Base-by-base conservation (phyloP, 2,888 invertebrate genomes). In the Lutraria lutraria region DNA sequence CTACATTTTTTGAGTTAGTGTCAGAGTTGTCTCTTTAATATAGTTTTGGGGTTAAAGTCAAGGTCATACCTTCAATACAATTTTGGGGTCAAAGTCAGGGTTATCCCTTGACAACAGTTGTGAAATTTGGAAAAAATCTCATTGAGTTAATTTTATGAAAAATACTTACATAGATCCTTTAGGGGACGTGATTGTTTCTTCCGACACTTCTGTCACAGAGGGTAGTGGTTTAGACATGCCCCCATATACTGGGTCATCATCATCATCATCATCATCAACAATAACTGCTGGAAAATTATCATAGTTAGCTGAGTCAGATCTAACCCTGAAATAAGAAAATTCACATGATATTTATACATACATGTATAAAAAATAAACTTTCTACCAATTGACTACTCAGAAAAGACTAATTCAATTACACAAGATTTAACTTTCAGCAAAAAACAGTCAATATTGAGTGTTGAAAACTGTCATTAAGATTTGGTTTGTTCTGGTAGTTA, bases 291-390 rank as follows among this genome's bases (percentile, higher is more conserved):
- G 88, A 83, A 90, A 90, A 29, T 84, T 84, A 0, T 86, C 90
- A 76, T 85, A 90, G 68, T 90, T 90, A 6, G 86, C 85, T n/a
- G 90, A 90, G 60, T 90, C 82, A 43, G 87, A 76, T 79, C 52
- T 79, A 25, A 85, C 89, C 81, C 89, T 89, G 54, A 4, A 80
- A 79, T 1, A 85, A 80, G 21, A 60, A 43, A 25, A 34, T 0
- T 16, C n/a, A 19, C 19, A 21, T 52, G 6, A 56, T 56, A 56
- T 56, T 56, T 56, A 1, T 19, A 56, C 15, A 16, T 3, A n/a
- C n/a, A n/a, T n/a, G n/a, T n/a, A 43, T 43, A 43, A 43, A 43
- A 43, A 43, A 43, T 43, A 43, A 43, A 43, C 8, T 43, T 2
- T 43, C 8, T 43, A 43, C 43, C 2, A 43, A 43, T 8, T 43